Conservation (phyloP, 2,888 invertebrate genomes). For the Piscicola geometra region DNA sequence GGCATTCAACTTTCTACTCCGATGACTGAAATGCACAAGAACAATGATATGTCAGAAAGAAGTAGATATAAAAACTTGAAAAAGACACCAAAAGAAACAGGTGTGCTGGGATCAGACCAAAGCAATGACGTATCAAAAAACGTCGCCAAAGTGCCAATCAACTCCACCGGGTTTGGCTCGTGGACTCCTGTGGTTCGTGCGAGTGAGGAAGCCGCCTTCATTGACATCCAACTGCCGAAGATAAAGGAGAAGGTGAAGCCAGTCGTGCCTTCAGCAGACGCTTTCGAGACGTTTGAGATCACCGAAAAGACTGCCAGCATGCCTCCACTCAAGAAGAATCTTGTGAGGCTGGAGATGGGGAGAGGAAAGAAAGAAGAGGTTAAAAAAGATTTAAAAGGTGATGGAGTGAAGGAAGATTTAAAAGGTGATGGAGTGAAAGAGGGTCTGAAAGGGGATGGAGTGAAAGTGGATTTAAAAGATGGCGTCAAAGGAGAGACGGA, state of each 20-base stretch:
- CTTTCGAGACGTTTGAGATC: conserved; percentile 5
- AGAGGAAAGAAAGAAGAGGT: too few relatives aligned
- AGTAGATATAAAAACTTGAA: too few relatives aligned
- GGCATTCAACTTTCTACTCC: background rate
- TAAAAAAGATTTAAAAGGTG: too few relatives aligned
- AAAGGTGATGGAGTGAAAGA: too few relatives aligned
- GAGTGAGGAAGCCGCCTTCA: background rate
- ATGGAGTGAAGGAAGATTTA: too few relatives aligned
- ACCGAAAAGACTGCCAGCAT: background rate
- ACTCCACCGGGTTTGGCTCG: background rate
- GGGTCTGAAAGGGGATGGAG: too few relatives aligned
- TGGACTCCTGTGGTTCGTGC: background rate
- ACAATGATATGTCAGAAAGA: too few relatives aligned
- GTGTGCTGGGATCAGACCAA: background rate
- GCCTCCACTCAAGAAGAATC: too few relatives aligned
- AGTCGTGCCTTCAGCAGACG: background rate
- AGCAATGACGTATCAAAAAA: too few relatives aligned
- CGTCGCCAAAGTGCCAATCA: background rate
- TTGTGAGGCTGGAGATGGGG: too few relatives aligned
- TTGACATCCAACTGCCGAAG: background rate
- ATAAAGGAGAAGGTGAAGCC: background rate
- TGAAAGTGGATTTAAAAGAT: too few relatives aligned
- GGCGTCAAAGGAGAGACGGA: too few relatives aligned
- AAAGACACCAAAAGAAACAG: background rate
- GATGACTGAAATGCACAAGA: background rate